Evolutionary conservation across 1,140 invertebrate genomes (phyloP).

Genomic region (Sipha flava): DNA sequence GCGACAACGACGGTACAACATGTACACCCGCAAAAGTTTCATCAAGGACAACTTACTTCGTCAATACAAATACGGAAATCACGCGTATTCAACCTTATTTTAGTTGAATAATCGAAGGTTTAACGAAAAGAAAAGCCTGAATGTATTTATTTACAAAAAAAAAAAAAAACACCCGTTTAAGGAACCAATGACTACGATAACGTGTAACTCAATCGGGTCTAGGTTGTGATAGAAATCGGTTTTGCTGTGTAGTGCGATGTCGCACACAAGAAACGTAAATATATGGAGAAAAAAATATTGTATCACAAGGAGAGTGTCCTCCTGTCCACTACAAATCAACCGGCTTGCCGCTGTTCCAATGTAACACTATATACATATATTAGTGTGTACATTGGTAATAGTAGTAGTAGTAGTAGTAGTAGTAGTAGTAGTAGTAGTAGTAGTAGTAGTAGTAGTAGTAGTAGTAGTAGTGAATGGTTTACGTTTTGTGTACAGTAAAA

Average conservation of each 20-base stretch:
- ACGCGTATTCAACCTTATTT: not conserved
- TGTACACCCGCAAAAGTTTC: not conserved
- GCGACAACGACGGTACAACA: too few relatives aligned
- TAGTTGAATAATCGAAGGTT: not conserved
- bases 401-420: not conserved
- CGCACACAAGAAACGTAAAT: not conserved
- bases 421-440: not conserved
- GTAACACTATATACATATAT: not conserved
- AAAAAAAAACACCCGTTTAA: not conserved
- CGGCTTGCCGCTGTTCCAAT: not conserved
- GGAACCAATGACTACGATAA: not conserved
- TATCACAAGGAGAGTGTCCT: not conserved
- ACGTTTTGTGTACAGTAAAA: too few relatives aligned
- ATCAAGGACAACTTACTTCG: not conserved
- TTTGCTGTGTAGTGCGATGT: not conserved
- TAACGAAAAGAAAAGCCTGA: not conserved
- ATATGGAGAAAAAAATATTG: not conserved
- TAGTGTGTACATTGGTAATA: not conserved
- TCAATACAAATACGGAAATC: not conserved
- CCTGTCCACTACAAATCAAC: not conserved
- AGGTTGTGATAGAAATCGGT: not conserved
- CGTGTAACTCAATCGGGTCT: not conserved
- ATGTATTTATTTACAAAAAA: not conserved
- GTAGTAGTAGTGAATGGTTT: too few relatives aligned
- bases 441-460: not conserved